Conservation (phyloP, 1,140 invertebrate species). For the Globodera rostochiensis region DNA sequence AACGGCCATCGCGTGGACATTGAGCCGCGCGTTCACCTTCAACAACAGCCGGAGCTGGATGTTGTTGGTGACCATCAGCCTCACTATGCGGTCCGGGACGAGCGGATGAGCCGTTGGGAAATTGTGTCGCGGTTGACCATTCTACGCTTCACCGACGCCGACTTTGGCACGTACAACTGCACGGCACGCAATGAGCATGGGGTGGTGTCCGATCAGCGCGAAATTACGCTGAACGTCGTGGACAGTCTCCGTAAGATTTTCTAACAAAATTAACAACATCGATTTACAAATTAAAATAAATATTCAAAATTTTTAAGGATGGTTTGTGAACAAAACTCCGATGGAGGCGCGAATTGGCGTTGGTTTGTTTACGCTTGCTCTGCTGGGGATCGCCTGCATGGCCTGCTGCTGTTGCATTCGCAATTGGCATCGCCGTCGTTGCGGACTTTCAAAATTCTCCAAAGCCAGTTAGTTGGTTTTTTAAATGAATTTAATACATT, state of each 20-base stretch:
- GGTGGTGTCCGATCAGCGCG: slow-evolving; percentile 4
- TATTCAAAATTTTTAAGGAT: not conserved
- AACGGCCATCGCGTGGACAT: slow-evolving; percentile 25
- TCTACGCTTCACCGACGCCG: not conserved
- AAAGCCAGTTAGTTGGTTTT: not conserved
- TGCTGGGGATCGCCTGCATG: not conserved
- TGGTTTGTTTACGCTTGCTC: not conserved
- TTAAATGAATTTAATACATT: not conserved
- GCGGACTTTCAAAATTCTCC: slow-evolving; percentile 18
- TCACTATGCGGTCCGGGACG: slow-evolving; percentile 15
- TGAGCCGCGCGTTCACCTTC: not conserved
- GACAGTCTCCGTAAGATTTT: slow-evolving; percentile 27
- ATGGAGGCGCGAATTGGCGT: not conserved
- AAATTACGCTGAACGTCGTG: slow-evolving; percentile 6
- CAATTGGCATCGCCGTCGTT: not conserved
- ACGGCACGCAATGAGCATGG: slow-evolving; percentile 35
- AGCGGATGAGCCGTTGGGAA: not conserved
- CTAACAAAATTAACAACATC: too few relatives aligned
- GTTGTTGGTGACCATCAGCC: not conserved
- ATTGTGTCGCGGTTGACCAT: slow-evolving; percentile 14
- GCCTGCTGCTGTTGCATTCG: slow-evolving; percentile 15
- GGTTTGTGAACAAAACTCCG: not conserved
- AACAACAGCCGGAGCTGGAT: not conserved
- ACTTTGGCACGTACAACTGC: slow-evolving; percentile 29
- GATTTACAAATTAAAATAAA: not conserved